Percentiles rank a stretch among this genome's conserved stretches.
Evolutionary conservation across 2,888 invertebrate genomes (phyloP).

Genomic region (Dolomedes plantarius): DNA sequence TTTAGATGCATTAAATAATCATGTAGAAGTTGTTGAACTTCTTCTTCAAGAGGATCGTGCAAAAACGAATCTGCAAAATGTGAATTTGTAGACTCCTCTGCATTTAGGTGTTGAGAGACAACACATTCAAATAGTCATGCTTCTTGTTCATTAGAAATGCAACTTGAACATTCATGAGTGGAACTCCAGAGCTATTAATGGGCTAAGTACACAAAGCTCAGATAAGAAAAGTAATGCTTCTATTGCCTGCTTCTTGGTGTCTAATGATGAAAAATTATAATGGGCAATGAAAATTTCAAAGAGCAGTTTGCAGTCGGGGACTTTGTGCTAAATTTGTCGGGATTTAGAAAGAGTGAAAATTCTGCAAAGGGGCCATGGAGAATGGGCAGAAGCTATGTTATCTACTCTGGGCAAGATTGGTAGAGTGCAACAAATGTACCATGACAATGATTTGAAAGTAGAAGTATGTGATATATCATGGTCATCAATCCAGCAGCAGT

Average conservation of each 20-base stretch:
- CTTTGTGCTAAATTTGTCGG: slow-evolving; percentile 94
- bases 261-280: no score
- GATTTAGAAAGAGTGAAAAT: no score
- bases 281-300: slow-evolving; percentile 53
- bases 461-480: slow-evolving; percentile 98
- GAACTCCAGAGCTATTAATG: slow-evolving; percentile 70
- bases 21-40: slow-evolving; percentile 94
- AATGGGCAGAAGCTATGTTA: slow-evolving; percentile 97
- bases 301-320: slow-evolving; percentile 90
- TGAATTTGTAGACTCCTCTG: slow-evolving; percentile 90
- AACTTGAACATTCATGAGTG: slow-evolving; percentile 87
- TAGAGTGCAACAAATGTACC: slow-evolving; percentile 96
- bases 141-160: slow-evolving; percentile 93
- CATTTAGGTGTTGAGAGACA: slow-evolving; percentile 94
- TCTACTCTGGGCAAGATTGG: slow-evolving; percentile 97
- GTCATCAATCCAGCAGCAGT: slow-evolving; percentile 98
- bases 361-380: no score
- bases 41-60: slow-evolving; percentile 87
- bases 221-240: no score
- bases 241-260: no score
- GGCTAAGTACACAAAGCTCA: no score
- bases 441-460: slow-evolving; percentile 97
- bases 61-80: slow-evolving; percentile 96
- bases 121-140: no score
- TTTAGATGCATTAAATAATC: slow-evolving; percentile 96